These are phyloP conservation scores for Gymnothorax javanicus DNA, from an alignment of 2,797 vertebrate genomes.

Conservation along the genomic window DNA sequence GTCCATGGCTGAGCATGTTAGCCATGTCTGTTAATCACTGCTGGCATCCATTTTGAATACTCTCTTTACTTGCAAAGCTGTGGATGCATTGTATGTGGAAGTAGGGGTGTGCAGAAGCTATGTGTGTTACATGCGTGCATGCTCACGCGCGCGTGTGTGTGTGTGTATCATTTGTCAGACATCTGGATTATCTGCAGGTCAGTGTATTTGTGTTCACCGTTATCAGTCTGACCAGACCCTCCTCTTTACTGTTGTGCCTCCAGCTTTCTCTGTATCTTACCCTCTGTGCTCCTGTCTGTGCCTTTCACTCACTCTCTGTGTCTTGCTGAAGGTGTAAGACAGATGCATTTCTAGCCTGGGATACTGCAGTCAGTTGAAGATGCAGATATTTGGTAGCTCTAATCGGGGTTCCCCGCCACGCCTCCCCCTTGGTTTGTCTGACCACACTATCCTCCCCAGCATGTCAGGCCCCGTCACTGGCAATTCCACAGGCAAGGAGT, in stretches of 20 bases:
- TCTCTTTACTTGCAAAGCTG: no score
- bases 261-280: slow-evolving; percentile 6
- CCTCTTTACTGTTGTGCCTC: not conserved
- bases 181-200: not conserved
- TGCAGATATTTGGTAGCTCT: not conserved
- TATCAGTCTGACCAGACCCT: not conserved
- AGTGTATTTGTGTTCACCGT: not conserved
- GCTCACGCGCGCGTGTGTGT: not conserved
- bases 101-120: no score
- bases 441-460: slow-evolving; percentile 46
- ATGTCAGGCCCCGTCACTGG: slow-evolving; percentile 68
- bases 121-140: not conserved
- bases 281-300: not conserved
- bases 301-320: not conserved
- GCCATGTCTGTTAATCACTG: not conserved
- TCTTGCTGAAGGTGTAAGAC: slow-evolving; percentile 27
- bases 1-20: not conserved
- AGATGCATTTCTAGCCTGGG: not conserved
- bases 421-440: not conserved
- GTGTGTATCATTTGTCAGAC: not conserved
- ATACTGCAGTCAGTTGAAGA: not conserved
- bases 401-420: not conserved
- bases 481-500: slow-evolving; percentile 66
- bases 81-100: no score
- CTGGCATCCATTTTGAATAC: no score